phyloP scores from a whole-genome alignment of 1,140 invertebrate genomes.

The Pseudobourletiella spinata region DNA sequence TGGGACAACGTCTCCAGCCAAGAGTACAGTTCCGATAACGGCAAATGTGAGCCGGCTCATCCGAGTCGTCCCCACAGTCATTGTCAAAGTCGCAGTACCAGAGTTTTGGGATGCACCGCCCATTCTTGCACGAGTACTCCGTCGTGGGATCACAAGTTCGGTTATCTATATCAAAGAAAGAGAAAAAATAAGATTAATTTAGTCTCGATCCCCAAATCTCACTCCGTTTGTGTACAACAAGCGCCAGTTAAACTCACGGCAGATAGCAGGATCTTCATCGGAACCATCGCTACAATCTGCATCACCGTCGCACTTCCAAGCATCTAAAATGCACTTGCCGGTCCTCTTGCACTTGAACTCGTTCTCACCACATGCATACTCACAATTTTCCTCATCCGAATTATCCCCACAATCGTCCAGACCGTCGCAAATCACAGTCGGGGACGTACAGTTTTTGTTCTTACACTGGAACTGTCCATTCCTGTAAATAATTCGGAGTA shows the following conservation, averaged over 20 bases:
- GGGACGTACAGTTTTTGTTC: constrained; percentile 83
- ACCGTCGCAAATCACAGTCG: constrained; percentile 86
- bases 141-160: constrained; percentile 69
- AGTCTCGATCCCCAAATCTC: too few species aligned
- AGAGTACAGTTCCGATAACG: constrained; percentile 76
- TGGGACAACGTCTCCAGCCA: constrained; percentile 60
- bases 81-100: constrained; percentile 80
- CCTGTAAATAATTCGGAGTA: too few species aligned
- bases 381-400: constrained; percentile 70
- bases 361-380: constrained; percentile 73
- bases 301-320: constrained; percentile 68
- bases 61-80: constrained; percentile 69
- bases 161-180: constrained; percentile 50
- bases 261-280: constrained; percentile 81
- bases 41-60: constrained; percentile 87
- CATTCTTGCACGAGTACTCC: constrained; percentile 80
- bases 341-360: constrained; percentile 87
- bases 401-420: constrained; percentile 73
- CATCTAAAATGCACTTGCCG: constrained; percentile 83
- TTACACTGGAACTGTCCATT: constrained; percentile 72
- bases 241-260: constrained; percentile 55
- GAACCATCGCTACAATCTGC: constrained; percentile 56
- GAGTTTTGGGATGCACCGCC: constrained; percentile 86
- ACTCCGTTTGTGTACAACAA: too few species aligned
- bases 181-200: neutral